Percentiles rank a stretch among this genome's conserved stretches.
Evolutionary conservation across 2,797 vertebrate genomes (phyloP).

Genomic region (Poliocrania exsul): DNA sequence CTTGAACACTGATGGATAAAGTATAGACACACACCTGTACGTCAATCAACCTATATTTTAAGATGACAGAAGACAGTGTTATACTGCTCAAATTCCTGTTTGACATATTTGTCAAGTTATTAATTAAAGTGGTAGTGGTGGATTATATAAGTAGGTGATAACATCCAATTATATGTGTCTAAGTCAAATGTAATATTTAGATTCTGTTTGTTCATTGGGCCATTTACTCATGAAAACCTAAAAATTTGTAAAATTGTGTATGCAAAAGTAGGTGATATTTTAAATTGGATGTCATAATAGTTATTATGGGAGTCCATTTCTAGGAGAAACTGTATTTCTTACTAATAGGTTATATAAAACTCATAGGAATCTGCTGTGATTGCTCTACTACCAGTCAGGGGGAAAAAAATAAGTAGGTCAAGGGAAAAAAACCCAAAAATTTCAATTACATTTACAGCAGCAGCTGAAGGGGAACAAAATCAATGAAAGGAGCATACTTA

Average conservation of each 20-base stretch:
- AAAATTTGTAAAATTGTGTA: background rate
- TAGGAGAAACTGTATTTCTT: conserved; percentile 42
- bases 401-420: conserved; percentile 61
- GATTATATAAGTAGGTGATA: background rate
- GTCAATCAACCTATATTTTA: background rate
- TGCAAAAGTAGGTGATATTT: background rate
- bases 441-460: conserved; percentile 82
- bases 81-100: background rate
- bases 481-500: conserved; percentile 81
- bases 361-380: conserved; percentile 32
- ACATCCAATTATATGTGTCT: background rate
- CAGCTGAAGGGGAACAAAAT: conserved; percentile 81
- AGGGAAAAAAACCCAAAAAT: conserved; percentile 49
- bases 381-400: conserved; percentile 30
- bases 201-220: background rate
- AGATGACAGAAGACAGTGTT: background rate
- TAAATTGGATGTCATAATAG: background rate
- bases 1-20: background rate
- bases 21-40: background rate
- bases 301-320: conserved; percentile 1
- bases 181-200: background rate
- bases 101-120: background rate
- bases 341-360: conserved; percentile 56
- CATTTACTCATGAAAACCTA: background rate
- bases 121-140: background rate